Conservation (phyloP, 1,140 invertebrate species). For the Drosophila arawakana region DNA sequence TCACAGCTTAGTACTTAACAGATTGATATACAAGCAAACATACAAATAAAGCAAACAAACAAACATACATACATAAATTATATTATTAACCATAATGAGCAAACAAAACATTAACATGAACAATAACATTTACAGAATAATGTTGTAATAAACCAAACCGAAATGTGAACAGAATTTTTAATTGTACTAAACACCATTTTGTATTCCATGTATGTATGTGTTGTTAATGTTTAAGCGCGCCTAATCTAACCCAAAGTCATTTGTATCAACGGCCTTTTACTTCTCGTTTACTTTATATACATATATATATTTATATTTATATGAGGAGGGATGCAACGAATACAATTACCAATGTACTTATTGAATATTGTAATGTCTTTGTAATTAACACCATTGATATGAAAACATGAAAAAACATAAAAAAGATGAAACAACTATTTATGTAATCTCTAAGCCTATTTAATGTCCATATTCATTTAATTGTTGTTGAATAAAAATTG, state of each 20-base stretch:
- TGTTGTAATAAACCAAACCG: slow-evolving; percentile 79
- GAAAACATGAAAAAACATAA: slow-evolving; percentile 8
- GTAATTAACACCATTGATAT: slow-evolving; percentile 40
- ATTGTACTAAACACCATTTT: slow-evolving; percentile 81
- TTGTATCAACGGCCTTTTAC: slow-evolving; percentile 80
- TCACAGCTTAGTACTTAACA: slow-evolving; percentile 68
- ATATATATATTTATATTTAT: slow-evolving; percentile 45
- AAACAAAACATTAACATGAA: slow-evolving; percentile 37
- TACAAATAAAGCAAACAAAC: not conserved
- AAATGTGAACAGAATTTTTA: slow-evolving; percentile 83
- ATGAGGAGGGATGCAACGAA: slow-evolving; percentile 71
- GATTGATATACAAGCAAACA: slow-evolving; percentile 29
- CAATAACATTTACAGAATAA: slow-evolving; percentile 75
- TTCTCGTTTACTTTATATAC: slow-evolving; percentile 76
- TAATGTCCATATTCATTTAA: slow-evolving; percentile 80
- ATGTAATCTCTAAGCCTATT: slow-evolving; percentile 79
- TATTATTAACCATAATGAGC: slow-evolving; percentile 22
- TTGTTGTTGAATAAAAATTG: slow-evolving; percentile 81
- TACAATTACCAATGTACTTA: slow-evolving; percentile 80
- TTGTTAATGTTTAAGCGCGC: slow-evolving; percentile 77
- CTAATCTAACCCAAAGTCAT: slow-evolving; percentile 81
- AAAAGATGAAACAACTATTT: slow-evolving; percentile 61
- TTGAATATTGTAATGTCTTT: slow-evolving; percentile 68
- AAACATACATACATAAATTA: slow-evolving; percentile 34
- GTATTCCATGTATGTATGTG: slow-evolving; percentile 74